Percentiles rank a stretch among this genome's conserved stretches.
Conservation (phyloP, 2,888 invertebrate genomes). For the Junonia oenone region DNA sequence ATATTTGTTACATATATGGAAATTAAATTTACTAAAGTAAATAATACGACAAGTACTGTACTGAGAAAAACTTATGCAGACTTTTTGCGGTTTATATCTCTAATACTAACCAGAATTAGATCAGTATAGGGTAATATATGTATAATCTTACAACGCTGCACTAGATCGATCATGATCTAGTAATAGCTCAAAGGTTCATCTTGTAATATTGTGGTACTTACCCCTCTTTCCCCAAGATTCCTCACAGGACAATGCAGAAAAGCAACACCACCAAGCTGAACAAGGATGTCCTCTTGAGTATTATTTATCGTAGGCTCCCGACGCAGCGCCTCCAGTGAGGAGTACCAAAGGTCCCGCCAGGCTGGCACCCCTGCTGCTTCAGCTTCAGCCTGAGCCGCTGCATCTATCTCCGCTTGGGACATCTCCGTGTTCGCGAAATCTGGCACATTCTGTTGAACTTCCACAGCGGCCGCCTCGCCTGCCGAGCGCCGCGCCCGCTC, state of each 20-base stretch:
- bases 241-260: conserved; percentile 90
- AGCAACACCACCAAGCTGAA: conserved; percentile 87
- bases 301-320: conserved; percentile 82
- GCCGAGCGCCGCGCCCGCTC: conserved; percentile 26
- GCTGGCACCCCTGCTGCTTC: conserved; percentile 63
- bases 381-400: conserved; percentile 38
- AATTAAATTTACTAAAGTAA: too few species aligned
- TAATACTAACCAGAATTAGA: too few species aligned
- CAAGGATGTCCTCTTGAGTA: conserved; percentile 86
- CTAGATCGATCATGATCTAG: too few species aligned
- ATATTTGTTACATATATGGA: too few species aligned
- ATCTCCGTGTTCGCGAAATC: conserved; percentile 25
- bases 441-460: conserved; percentile 13
- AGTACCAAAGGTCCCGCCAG: conserved; percentile 83
- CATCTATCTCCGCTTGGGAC: conserved; percentile 35
- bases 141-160: too few species aligned
- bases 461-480: conserved; percentile 26
- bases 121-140: too few species aligned
- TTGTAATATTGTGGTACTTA: too few species aligned
- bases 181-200: too few species aligned
- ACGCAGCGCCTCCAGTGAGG: conserved; percentile 61
- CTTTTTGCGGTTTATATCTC: too few species aligned
- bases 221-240: conserved; percentile 86
- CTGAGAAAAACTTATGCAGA: too few species aligned
- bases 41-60: too few species aligned